These are phyloP conservation scores for Chaetoderma sp. DNA, from an alignment of 2,888 invertebrate species.

Conservation along the genomic window DNA sequence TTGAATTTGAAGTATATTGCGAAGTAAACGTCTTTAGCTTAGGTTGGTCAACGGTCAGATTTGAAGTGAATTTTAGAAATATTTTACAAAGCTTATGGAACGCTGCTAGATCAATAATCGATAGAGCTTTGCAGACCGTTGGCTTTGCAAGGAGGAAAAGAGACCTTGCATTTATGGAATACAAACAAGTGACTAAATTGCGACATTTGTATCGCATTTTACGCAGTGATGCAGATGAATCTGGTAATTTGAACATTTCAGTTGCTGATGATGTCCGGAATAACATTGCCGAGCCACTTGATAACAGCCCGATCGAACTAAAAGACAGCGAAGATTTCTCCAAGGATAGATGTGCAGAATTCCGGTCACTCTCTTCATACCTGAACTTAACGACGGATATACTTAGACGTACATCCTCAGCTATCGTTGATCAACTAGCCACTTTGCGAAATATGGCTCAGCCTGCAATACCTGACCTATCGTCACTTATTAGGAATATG, in stretches of 20 bases:
- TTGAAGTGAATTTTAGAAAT: constrained; percentile 2
- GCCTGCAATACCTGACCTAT: neutral
- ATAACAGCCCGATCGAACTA: too few species aligned
- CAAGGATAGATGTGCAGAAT: too few species aligned
- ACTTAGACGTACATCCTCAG: too few species aligned
- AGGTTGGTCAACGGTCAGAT: neutral
- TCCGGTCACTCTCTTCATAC: too few species aligned
- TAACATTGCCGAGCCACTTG: neutral
- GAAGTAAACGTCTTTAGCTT: neutral
- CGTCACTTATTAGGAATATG: too few species aligned
- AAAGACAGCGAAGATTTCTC: too few species aligned
- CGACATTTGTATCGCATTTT: too few species aligned
- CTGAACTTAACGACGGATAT: too few species aligned
- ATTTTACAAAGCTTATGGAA: constrained; percentile 6
- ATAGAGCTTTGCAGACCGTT: neutral
- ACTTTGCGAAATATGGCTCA: neutral
- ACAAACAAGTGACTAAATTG: neutral
- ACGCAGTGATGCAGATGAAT: too few species aligned
- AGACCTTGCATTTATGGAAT: neutral
- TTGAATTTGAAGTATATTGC: constrained; percentile 1
- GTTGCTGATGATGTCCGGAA: too few species aligned
- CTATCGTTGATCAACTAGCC: too few species aligned
- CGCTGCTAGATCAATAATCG: neutral
- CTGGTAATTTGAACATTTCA: too few species aligned
- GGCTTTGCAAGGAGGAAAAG: neutral